Base-by-base conservation (phyloP, 2,888 invertebrate species). In the Drosophila fungiperda region DNA sequence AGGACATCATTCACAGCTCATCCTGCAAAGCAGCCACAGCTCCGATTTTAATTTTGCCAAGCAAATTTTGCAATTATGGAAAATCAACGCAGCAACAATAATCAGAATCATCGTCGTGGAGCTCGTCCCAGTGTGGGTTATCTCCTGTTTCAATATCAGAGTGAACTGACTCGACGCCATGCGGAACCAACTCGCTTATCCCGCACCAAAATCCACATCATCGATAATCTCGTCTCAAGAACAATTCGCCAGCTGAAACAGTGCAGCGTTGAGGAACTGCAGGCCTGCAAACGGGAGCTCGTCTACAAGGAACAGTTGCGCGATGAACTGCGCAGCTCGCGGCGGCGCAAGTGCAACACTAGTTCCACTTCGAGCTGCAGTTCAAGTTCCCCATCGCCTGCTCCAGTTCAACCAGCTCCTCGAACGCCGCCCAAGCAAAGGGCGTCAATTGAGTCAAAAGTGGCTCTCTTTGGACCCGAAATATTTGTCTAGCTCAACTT, bases 1-100 rank as follows among this genome's bases (percentile, higher is more conserved):
- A 83, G 86, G 73, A 85, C 83, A 89, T 90, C 89, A 89, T 83
- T 91, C 84, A 80, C 76, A 59, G 65, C 40, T 45, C 68, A 68
- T 63, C 55, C 73, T 62, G 67, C 83, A 69, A 58, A 74, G 73
- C 69, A 75, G 76, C 48, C 70, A 70, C 75, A 79, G 61, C 73
- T 59, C 20, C 11, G 12, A 38, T 4, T 17, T 23, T 3, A 26
- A 38, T 20, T 26, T 15, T 40, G n/a, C 9, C 40, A 12, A 40
- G 17, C 17, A 5, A 49, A 52, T 11, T 38, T 33, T 15, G 32
- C 36, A 55, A 33, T 15, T 29, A 63, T 68, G 66, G 64, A 88
- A 71, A 65, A 35, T 35, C 90, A 83, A 60, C 82, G 75, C 55
- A 64, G 33, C n/a, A 69, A 48, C 48, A 65, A 36, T 36, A 61